Base-by-base conservation (phyloP, 2,113 vertebrate species). In the Asarcornis scutulata region DNA sequence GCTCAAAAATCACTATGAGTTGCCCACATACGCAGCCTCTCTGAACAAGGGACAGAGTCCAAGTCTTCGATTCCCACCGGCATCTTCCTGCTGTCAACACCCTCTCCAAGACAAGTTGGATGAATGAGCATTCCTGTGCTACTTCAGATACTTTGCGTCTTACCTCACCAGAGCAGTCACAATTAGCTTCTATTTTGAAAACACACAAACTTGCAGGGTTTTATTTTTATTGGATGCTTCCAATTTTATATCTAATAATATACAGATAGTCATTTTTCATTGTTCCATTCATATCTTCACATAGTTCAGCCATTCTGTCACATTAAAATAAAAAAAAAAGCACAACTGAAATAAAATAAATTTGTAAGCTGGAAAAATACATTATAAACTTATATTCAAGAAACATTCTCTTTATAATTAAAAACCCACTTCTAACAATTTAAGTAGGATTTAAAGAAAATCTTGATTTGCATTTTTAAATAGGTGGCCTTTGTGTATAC, bases 401-500 rank as follows among this genome's bases (percentile, higher is more conserved):
- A 96, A 96, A 95, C 80, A 95, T 58, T 96, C 91, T 95, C 93
- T 97, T 95, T 82, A 96, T 91, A 93, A 97, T 98, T 95, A 95
- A 92, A 81, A 67, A 46, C 97, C 96, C 92, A 93, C 96, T 94
- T 31, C 26, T 13, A 93, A 96, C 20, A 88, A 93, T 91, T 58
- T 66, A 93, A 95, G 94, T 67, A 96, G 95, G 96, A 88, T 91
- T 82, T 81, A 81, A 94, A 79, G 83, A 93, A 97, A 88, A 96
- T 81, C 95, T 90, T 93, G 96, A 95, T 97, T 97, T 92, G 60
- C 6, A 78, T 91, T 93, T 96, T 97, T 97, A 97, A 97, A 97
- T 95, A 95, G 85, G 82, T 76, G 95, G 94, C 85, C 44, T 96
- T 90, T 86, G 78, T n/a, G 93, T 62, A 66, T 79, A 86, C 34